Base-by-base conservation (phyloP, 53 echinoderm and acorn worm genomes). In the Glandiceps talaboti region DNA sequence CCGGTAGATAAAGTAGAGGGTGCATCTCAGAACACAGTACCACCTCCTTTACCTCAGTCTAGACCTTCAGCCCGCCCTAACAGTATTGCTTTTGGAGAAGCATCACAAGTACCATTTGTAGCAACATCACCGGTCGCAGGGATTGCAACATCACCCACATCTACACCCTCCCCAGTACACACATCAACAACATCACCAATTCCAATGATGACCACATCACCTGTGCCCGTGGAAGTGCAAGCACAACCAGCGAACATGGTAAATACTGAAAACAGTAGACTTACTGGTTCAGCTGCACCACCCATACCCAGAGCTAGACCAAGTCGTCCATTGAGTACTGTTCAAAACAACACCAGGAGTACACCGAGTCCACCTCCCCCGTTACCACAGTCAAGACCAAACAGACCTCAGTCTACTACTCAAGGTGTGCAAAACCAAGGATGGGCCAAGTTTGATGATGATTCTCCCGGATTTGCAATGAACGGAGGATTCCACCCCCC, bases 1-100 rank as follows among this genome's bases (percentile, higher is more conserved):
- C 64, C 64, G 20, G 20, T 45, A 45, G 64, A 45, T 45, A 45
- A 45, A 20, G 20, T 20, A 45, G 64, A 45, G 20, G 64, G 6
- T 45, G 64, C 6, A 20, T 20, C 64, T 45, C 6, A 45, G 64
- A 45, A 20, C 6, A 45, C 64, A 45, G 29, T 32, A 32, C 79
- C 86, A 30, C 85, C 80, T 26, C 86, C 86, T 27, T 30, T 86
- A 20, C 86, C 82, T 30, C 73, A 76, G 1, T 72, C 81, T 12
- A 81, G 86, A 73, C 86, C 86, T 12, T 45, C 64, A 45, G 64
- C 64, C 64, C 6, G 64, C 6, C 64, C 64, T 45, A 6, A 45
- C 6, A 45, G 64, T 20, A 20, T 45, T 12, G 64, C 64, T 12
- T 45, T 45, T 45, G 64, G 64, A 45, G 64, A 45, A 20, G 6